Evolutionary conservation across 2,797 vertebrate genomes (phyloP), one percentile per base, ranked within the genome.

Genomic region (Gouania willdenowi): DNA sequence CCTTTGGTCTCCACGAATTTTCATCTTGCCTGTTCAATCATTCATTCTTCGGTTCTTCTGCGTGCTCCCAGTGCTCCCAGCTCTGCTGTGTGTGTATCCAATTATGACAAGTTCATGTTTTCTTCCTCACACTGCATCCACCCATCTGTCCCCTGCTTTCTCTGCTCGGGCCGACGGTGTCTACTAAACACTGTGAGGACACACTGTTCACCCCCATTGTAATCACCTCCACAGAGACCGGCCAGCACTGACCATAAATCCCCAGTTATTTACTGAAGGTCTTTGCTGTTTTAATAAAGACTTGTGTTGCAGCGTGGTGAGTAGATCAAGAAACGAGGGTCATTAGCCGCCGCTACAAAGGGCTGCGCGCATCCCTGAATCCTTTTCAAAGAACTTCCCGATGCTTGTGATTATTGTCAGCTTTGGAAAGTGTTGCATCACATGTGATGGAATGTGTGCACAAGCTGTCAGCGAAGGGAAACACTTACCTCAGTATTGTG

Each of bases 191-290:
- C 35, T 26, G 39, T 20, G 35, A 41, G 40, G 34, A 67, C 39
- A 47, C 6, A 34, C 48, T 6, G 19, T 48, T 71, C 62, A 50
- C 69, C 52, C 67, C 61, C 35, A 27, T 44, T 62, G 60, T 89
- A 90, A 88, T 86, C 84, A 88, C 80, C 71, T 76, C 87, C 82
- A 38, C 63, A 28, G 87, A 85, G 86, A 86, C 66, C 30, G 24
- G 12, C 26, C 13, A 27, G 56, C 49, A 69, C 67, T 71, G 71
- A 72, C 71, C 59, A 49, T 65, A 61, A 81, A 71, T 73, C 57
- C 77, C 71, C 33, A 40, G 66, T 66, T 77, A 77, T 79, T 74
- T 71, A 55, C 60, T 62, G 55, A 64, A 54, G 50, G 45, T 63
- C 60, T 75, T 64, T 70, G 45, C 48, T 35, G 40, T 47, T 66